Evolutionary conservation across 2,797 vertebrate species (phyloP).

Genomic region (Kryptopterus vitreolus): DNA sequence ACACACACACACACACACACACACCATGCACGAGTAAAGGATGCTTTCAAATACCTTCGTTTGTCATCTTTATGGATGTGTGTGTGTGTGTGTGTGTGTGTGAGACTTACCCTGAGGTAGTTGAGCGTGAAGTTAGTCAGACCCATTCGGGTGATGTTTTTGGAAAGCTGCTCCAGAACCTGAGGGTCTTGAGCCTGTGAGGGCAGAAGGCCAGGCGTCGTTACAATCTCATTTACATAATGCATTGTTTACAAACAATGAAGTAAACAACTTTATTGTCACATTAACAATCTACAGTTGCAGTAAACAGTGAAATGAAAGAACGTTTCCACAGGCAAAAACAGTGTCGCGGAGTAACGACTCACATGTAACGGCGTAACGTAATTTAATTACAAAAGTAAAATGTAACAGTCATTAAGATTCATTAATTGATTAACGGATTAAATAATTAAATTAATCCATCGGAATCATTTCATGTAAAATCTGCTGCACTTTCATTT

Average conservation of each 20-base stretch:
- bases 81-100: neutral
- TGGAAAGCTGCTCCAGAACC: conserved; percentile 98
- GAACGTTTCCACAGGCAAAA: no score
- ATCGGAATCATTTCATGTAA: no score
- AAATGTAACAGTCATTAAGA: no score
- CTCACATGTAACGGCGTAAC: no score
- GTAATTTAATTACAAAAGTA: no score
- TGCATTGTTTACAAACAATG: neutral
- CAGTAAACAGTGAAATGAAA: no score
- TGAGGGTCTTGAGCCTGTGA: conserved; percentile 97
- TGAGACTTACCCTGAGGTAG: conserved; percentile 97
- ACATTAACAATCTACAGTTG: no score
- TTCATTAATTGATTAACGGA: no score
- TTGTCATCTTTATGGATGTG: conserved; percentile 6
- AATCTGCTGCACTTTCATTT: no score
- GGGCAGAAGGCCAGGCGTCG: neutral
- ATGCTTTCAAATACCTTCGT: neutral
- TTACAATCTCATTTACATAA: neutral
- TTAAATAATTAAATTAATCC: no score
- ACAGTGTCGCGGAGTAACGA: no score
- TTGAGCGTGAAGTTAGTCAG: conserved; percentile 99
- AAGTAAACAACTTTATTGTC: no score
- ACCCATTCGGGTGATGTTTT: conserved; percentile 99
- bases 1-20: conserved; percentile 32
- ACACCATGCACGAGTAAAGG: neutral